Percentiles rank a stretch among this genome's conserved stretches.
phyloP scores from a whole-genome alignment of 2,113 vertebrate species.

The Carettochelys insculpta region DNA sequence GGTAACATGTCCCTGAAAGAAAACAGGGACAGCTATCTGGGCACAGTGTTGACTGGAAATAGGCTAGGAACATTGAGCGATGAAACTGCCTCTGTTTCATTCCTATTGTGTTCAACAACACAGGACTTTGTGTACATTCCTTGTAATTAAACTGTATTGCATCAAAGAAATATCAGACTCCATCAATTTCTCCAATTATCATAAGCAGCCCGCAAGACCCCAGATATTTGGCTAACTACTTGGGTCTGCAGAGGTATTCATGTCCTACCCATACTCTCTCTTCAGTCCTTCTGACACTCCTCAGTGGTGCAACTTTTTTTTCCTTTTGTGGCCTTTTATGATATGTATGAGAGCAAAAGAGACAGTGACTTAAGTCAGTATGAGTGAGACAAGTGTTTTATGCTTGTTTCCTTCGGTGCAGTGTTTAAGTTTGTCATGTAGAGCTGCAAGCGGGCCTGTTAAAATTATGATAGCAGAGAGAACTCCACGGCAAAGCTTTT shows the following conservation, averaged over 20 bases:
- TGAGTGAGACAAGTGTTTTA: constrained; percentile 7
- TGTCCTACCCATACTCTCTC: background rate
- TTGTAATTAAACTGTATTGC: background rate
- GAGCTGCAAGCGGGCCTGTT: background rate
- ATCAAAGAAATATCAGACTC: background rate
- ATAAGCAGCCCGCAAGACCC: background rate
- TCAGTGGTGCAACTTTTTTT: background rate
- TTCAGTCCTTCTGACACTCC: background rate
- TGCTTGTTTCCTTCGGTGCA: background rate
- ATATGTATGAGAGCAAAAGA: background rate
- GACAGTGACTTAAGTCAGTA: constrained; percentile 28
- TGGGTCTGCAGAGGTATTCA: background rate
- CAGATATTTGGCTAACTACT: background rate
- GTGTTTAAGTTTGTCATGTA: background rate
- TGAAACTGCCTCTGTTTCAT: background rate
- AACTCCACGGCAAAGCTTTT: background rate
- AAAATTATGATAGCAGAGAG: constrained; percentile 18
- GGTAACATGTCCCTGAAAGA: background rate
- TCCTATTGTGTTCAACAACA: background rate
- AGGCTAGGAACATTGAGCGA: background rate
- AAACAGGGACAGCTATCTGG: background rate
- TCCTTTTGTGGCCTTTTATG: background rate
- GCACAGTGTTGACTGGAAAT: background rate
- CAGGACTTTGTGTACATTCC: background rate
- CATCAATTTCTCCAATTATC: background rate